phyloP scores from a whole-genome alignment of 23 tunicate genomes.

The Botrylloides violaceus region DNA sequence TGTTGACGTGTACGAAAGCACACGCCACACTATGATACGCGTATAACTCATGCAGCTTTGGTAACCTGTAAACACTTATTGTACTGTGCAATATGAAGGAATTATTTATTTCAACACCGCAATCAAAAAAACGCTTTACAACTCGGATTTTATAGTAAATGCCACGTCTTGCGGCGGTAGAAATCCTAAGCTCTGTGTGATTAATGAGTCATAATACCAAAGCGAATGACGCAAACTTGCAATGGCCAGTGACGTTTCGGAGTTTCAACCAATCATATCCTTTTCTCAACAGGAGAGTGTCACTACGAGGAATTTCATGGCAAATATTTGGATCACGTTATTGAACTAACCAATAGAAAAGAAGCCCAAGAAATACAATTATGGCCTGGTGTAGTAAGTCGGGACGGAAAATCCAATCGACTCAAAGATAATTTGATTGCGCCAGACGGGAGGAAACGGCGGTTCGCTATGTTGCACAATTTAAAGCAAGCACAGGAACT shows the following conservation, averaged over 20 bases:
- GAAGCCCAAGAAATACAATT: conserved; percentile 38
- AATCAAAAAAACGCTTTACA: no score
- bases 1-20: no score
- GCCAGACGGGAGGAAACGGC: conserved; percentile 25
- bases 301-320: conserved; percentile 47
- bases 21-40: no score
- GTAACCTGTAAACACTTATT: no score
- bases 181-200: no score
- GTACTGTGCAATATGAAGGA: no score
- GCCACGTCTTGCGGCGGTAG: no score
- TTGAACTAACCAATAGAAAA: conserved; percentile 33
- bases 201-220: no score
- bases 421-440: conserved; percentile 12
- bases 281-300: conserved; percentile 35
- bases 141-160: no score
- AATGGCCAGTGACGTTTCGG: background rate
- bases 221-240: no score
- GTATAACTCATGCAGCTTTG: no score
- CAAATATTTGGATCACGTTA: conserved; percentile 66
- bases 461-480: conserved; percentile 43
- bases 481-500: conserved; percentile 37
- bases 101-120: no score
- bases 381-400: background rate
- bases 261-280: background rate
- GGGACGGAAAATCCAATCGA: conserved; percentile 1